Evolutionary conservation across 2,888 invertebrate species (phyloP).

Genomic region (Erpobdella octoculata): DNA sequence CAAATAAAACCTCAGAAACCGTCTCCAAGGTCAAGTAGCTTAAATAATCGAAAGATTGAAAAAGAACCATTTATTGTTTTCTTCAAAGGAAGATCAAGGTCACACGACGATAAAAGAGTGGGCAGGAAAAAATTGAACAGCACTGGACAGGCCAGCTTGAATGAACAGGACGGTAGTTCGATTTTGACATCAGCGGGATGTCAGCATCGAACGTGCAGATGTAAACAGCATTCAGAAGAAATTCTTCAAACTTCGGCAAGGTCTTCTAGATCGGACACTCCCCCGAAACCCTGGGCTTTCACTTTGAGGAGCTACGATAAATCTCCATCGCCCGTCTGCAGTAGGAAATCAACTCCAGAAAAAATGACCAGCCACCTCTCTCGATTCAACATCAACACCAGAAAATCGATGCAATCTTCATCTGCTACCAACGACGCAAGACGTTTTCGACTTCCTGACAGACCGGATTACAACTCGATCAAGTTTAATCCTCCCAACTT

Average conservation of each 20-base stretch:
- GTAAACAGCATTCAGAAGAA: conserved; percentile 4
- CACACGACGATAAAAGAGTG: not conserved
- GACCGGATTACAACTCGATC: too few species aligned
- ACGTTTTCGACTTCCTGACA: too few species aligned
- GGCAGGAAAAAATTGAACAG: not conserved
- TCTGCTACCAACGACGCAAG: too few species aligned
- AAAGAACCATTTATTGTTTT: conserved; percentile 2
- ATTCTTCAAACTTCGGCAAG: not conserved
- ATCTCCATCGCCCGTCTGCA: conserved; percentile 24
- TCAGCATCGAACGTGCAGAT: not conserved
- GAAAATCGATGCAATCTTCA: too few species aligned
- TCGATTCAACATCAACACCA: not conserved
- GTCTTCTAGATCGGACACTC: not conserved
- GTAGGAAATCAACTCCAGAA: conserved; percentile 23
- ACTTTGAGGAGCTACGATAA: conserved; percentile 25
- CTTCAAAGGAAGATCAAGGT: conserved; percentile 6
- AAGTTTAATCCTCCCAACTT: not conserved
- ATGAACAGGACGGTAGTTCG: not conserved
- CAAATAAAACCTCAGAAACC: not conserved
- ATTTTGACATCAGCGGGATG: not conserved
- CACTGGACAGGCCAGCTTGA: not conserved
- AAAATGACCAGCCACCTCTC: not conserved
- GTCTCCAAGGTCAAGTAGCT: conserved; percentile 2
- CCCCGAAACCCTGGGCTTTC: conserved; percentile 23
- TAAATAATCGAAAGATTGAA: not conserved